Percentiles rank a stretch among this genome's conserved stretches.
These are phyloP conservation scores for Furcifer pardalis DNA, from an alignment of 2,797 vertebrate genomes.

Conservation along the genomic window DNA sequence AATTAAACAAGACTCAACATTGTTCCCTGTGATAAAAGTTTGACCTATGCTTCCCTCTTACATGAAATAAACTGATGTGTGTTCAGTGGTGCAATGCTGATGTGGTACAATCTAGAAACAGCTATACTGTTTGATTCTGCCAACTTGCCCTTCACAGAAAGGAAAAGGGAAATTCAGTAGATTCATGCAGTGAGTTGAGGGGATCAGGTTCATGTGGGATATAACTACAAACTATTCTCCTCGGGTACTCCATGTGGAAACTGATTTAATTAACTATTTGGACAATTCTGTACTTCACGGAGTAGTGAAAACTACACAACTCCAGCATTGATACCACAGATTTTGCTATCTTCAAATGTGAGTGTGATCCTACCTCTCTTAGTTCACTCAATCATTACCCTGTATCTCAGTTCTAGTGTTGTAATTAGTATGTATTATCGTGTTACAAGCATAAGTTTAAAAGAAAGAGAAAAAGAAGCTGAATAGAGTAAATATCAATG, in stretches of 20 bases:
- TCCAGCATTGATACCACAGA: neutral
- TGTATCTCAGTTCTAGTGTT: neutral
- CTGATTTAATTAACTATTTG: neutral
- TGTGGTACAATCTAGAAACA: neutral
- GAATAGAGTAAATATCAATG: slow-evolving; percentile 52
- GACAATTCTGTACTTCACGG: neutral
- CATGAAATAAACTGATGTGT: neutral
- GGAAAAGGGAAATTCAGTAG: neutral
- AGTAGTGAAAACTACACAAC: neutral
- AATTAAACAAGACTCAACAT: neutral
- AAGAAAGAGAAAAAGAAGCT: neutral
- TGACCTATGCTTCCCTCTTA: too few species aligned
- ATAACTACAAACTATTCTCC: neutral
- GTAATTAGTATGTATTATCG: neutral
- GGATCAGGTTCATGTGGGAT: neutral
- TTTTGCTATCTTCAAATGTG: too few species aligned
- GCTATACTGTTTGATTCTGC: neutral
- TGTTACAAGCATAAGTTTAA: neutral
- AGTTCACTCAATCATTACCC: neutral
- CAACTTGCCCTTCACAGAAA: neutral
- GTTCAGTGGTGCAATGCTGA: neutral
- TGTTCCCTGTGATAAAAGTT: too few species aligned
- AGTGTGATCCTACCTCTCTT: too few species aligned
- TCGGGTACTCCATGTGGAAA: neutral
- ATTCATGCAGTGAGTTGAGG: neutral